A percentile compares a stretch with the other conserved stretches of the same genome.
These are phyloP conservation scores for Archivesica marissinica DNA, from an alignment of 1,140 invertebrate genomes.

Conservation along the genomic window DNA sequence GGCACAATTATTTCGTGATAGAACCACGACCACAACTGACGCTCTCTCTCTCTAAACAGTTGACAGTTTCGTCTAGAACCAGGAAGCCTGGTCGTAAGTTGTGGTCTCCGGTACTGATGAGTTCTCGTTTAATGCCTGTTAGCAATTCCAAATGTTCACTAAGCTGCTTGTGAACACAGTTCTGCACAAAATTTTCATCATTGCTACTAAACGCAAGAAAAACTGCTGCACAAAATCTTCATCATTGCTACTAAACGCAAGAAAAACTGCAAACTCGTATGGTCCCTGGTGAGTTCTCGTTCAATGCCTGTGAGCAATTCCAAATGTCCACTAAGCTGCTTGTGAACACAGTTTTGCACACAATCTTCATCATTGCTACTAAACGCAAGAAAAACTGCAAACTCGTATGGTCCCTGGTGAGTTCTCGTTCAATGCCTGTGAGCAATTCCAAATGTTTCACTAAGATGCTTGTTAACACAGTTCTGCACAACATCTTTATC, in stretches of 20 bases:
- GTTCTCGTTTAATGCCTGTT: background rate
- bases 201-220: constrained; percentile 17
- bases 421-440: too few relatives aligned
- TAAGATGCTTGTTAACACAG: too few relatives aligned
- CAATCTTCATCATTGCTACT: background rate
- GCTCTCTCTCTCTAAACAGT: background rate
- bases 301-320: background rate
- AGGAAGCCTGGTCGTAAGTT: background rate
- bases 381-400: too few relatives aligned
- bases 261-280: too few relatives aligned
- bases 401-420: too few relatives aligned
- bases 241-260: too few relatives aligned
- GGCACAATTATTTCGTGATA: background rate
- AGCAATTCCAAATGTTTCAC: too few relatives aligned
- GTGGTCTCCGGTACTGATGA: constrained; percentile 9
- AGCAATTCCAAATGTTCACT: background rate
- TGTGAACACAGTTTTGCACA: background rate
- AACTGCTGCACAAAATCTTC: too few relatives aligned
- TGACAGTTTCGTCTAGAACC: background rate
- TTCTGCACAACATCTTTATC: too few relatives aligned
- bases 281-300: too few relatives aligned
- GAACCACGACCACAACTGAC: background rate
- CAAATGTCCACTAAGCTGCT: too few relatives aligned
- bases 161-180: background rate
- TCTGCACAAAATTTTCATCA: constrained; percentile 18